phyloP scores from a whole-genome alignment of 2,888 invertebrate genomes.

The Ophion costatus region DNA sequence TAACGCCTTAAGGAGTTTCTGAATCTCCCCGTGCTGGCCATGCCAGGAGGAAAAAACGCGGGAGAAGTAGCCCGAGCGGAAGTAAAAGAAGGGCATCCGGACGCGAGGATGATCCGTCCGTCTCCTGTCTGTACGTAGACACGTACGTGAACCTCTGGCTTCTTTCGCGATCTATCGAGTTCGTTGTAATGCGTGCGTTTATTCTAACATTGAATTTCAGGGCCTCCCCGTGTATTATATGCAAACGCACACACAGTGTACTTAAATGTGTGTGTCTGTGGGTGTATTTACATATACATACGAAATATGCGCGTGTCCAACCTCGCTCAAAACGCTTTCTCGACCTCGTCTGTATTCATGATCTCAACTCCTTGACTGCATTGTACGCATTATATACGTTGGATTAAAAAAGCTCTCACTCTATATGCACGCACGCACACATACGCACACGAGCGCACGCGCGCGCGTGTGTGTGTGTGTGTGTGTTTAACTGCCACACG shows the following conservation, averaged over 20 bases:
- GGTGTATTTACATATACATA: neutral
- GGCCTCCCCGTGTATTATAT: constrained; percentile 1
- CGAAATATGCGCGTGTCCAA: constrained; percentile 1
- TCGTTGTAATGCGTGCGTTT: constrained; percentile 23
- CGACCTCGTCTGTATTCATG: constrained; percentile 6
- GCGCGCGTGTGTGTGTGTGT: too few species aligned
- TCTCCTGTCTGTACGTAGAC: neutral
- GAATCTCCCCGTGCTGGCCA: too few species aligned
- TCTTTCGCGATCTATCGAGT: too few species aligned
- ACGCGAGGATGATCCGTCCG: constrained; percentile 2
- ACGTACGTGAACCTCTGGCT: neutral
- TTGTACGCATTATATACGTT: neutral
- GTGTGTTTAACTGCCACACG: too few species aligned
- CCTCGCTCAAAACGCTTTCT: neutral
- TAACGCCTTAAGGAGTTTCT: too few species aligned
- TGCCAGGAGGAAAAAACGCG: neutral
- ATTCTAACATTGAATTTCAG: constrained; percentile 20
- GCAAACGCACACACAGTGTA: neutral
- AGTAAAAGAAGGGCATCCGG: constrained; percentile 39
- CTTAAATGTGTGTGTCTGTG: too few species aligned
- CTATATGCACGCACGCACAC: neutral
- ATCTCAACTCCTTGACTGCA: neutral
- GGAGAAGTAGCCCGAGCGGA: constrained; percentile 40
- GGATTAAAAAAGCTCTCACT: neutral
- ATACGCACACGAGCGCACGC: neutral